Percentiles rank a stretch among this genome's conserved stretches.
phyloP scores from a whole-genome alignment of 2,797 vertebrate genomes.

The Oreochromis mossambicus region DNA sequence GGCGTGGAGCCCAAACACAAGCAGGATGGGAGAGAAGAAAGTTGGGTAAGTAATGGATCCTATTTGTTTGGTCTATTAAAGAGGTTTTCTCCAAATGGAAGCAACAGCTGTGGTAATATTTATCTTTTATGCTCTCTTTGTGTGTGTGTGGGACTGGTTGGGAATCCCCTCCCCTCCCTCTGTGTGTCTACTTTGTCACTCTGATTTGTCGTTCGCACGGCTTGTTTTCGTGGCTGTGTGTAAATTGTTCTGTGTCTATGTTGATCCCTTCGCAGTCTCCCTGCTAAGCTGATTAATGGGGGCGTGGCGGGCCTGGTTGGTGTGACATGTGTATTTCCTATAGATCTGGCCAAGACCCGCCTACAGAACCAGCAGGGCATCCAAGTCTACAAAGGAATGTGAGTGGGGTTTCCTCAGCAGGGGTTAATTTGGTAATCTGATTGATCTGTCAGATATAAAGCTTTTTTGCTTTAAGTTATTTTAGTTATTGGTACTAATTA shows the following conservation, averaged over 20 bases:
- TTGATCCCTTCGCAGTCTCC: constrained; percentile 75
- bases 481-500: not conserved
- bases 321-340: constrained; percentile 90
- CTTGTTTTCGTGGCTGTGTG: not conserved
- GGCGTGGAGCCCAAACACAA: constrained; percentile 39
- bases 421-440: not conserved
- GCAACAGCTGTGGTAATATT: not conserved
- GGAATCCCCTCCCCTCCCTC: not conserved
- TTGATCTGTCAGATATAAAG: not conserved
- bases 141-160: not conserved
- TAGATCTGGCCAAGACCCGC: constrained; percentile 90
- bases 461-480: not conserved
- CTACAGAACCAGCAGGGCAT: constrained; percentile 89
- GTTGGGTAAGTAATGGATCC: constrained; percentile 61
- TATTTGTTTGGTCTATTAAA: not conserved
- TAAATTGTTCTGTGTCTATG: constrained; percentile 42
- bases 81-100: not conserved
- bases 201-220: not conserved
- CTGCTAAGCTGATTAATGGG: constrained; percentile 90
- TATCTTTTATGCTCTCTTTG: not conserved
- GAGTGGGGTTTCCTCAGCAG: constrained; percentile 56
- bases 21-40: constrained; percentile 77
- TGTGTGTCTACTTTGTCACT: not conserved
- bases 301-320: constrained; percentile 88
- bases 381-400: constrained; percentile 85